These are phyloP conservation scores for Cynoglossus semilaevis DNA, from an alignment of 2,113 vertebrate genomes.

Conservation along the genomic window DNA sequence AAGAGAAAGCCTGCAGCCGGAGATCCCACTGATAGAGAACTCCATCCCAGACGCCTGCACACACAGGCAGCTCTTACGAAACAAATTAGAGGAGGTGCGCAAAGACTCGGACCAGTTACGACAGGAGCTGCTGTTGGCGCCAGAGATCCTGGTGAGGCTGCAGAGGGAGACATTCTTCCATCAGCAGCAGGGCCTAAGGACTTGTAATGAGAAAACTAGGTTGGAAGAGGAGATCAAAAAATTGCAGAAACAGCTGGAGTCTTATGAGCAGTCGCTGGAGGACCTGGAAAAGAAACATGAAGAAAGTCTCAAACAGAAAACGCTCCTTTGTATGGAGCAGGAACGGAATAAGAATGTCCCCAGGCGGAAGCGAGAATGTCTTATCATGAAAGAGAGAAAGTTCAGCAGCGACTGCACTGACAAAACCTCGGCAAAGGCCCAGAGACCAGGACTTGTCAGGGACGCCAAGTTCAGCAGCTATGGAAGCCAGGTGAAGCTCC, in stretches of 20 bases:
- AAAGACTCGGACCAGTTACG: slow-evolving; percentile 77
- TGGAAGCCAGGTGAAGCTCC: neutral
- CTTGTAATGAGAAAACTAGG: slow-evolving; percentile 81
- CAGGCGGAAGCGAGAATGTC: neutral
- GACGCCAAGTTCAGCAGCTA: neutral
- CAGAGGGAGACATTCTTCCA: slow-evolving; percentile 87
- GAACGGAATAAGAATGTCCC: slow-evolving; percentile 6
- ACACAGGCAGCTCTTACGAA: slow-evolving; percentile 75
- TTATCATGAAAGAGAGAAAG: neutral
- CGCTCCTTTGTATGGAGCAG: slow-evolving; percentile 28
- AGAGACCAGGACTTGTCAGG: neutral
- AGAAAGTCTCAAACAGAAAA: slow-evolving; percentile 39
- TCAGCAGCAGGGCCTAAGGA: slow-evolving; percentile 77
- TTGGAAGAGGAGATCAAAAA: slow-evolving; percentile 79
- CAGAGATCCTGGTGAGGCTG: slow-evolving; percentile 75
- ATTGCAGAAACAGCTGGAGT: slow-evolving; percentile 83
- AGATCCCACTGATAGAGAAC: slow-evolving; percentile 10
- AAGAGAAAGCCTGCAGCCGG: neutral
- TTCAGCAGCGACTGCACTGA: neutral
- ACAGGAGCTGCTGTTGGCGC: slow-evolving; percentile 69
- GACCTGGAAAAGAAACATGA: slow-evolving; percentile 83
- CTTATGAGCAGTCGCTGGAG: slow-evolving; percentile 78
- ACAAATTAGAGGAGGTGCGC: slow-evolving; percentile 72
- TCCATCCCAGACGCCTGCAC: slow-evolving; percentile 78
- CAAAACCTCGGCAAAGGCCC: neutral